These are phyloP conservation scores for Magallana gigas DNA, from an alignment of 1,140 invertebrate species.

Conservation along the genomic window DNA sequence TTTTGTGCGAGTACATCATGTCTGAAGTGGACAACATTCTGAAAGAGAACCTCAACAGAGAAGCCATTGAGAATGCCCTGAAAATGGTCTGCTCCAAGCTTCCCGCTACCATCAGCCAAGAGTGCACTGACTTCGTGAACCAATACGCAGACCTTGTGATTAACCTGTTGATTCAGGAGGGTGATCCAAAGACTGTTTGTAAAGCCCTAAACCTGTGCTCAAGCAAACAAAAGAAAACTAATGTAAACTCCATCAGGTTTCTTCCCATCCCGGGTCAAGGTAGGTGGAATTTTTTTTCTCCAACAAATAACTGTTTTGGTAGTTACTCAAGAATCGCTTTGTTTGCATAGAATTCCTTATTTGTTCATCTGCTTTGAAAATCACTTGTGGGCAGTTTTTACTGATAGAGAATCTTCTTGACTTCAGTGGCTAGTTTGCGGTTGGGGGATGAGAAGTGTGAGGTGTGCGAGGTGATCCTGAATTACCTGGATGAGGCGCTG, in stretches of 20 bases:
- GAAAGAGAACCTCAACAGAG: conserved; percentile 46
- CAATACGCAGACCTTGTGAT: conserved; percentile 89
- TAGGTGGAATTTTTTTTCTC: not conserved
- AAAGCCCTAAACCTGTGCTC: conserved; percentile 84
- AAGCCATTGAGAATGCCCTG: conserved; percentile 44
- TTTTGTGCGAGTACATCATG: conserved; percentile 53
- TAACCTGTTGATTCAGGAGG: conserved; percentile 84
- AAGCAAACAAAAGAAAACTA: not conserved
- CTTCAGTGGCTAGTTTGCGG: not conserved
- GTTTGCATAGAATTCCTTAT: not conserved
- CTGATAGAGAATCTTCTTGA: not conserved
- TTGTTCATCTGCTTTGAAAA: not conserved
- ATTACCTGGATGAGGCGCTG: conserved; percentile 44
- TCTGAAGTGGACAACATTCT: conserved; percentile 48
- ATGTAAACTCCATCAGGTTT: not conserved
- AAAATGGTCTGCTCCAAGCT: conserved; percentile 84
- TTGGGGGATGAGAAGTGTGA: conserved; percentile 46
- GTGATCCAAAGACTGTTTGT: conserved; percentile 88
- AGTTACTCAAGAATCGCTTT: no score
- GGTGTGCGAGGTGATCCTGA: conserved; percentile 52
- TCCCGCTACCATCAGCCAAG: conserved; percentile 83
- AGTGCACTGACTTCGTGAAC: conserved; percentile 89
- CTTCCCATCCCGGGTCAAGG: conserved; percentile 11
- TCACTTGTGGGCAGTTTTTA: not conserved
- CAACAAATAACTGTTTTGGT: not conserved